Percentiles rank a stretch among this genome's conserved stretches.
These are phyloP conservation scores for Telmatochromis sp. DNA, from an alignment of 2,113 vertebrate species.

Conservation along the genomic window DNA sequence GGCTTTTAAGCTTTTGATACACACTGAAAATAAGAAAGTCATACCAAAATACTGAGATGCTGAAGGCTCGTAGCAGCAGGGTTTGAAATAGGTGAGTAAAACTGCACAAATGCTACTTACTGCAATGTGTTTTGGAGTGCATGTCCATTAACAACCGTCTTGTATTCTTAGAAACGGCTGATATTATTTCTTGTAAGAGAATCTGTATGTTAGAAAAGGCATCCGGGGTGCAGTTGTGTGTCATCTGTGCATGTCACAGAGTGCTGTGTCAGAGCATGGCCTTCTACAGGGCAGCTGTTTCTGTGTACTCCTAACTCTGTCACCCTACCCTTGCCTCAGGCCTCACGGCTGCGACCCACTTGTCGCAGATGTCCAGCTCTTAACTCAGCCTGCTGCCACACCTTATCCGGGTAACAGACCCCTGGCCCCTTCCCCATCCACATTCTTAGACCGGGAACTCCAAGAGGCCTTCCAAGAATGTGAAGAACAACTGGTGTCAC, in stretches of 20 bases:
- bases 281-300: slow-evolving; percentile 37
- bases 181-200: not conserved
- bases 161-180: not conserved
- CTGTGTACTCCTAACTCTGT: slow-evolving; percentile 41
- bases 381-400: slow-evolving; percentile 2
- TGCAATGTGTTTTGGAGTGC: not conserved
- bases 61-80: not conserved
- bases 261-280: slow-evolving; percentile 48
- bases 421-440: slow-evolving; percentile 1
- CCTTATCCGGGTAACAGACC: not conserved
- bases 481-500: slow-evolving; percentile 69
- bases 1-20: not conserved
- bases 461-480: slow-evolving; percentile 71
- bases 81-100: not conserved
- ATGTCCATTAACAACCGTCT: not conserved
- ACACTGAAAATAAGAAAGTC: not conserved
- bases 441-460: slow-evolving; percentile 63
- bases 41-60: not conserved
- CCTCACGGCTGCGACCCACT: slow-evolving; percentile 44
- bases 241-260: slow-evolving; percentile 4
- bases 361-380: slow-evolving; percentile 29
- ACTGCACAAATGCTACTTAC: not conserved
- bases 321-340: slow-evolving; percentile 53
- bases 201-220: not conserved
- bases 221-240: not conserved